A percentile compares a stretch with the other conserved stretches of the same genome.
These are phyloP conservation scores for Amblyjoppa proteus DNA, from an alignment of 2,888 invertebrate genomes.

Conservation along the genomic window DNA sequence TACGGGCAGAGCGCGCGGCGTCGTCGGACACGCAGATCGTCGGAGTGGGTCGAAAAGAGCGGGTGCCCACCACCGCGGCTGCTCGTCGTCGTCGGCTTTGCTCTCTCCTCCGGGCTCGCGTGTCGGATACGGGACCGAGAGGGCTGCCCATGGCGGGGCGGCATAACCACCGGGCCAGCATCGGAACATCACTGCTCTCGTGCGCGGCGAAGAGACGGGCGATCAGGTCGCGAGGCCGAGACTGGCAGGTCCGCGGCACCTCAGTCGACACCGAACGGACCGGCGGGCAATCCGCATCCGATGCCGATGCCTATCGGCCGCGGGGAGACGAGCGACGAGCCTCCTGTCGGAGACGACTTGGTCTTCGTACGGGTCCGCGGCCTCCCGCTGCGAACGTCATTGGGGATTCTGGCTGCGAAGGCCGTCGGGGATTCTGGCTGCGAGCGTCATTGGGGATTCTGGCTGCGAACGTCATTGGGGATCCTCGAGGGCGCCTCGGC, in stretches of 20 bases:
- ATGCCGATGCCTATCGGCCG: too few species aligned
- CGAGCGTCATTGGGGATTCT: too few species aligned
- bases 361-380: too few species aligned
- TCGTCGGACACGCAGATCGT: conserved; percentile 79
- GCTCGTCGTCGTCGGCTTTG: conserved; percentile 24
- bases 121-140: conserved; percentile 48
- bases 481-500: not conserved
- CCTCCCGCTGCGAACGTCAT: too few species aligned
- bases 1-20: conserved; percentile 70
- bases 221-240: conserved; percentile 70
- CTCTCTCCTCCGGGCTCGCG: conserved; percentile 48
- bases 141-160: conserved; percentile 73
- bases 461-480: not conserved
- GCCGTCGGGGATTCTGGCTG: too few species aligned
- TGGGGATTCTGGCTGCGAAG: too few species aligned
- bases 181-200: conserved; percentile 67
- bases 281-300: conserved; percentile 49
- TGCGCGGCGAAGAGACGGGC: conserved; percentile 72
- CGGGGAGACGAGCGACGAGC: too few species aligned
- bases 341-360: too few species aligned
- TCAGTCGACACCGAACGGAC: conserved; percentile 65
- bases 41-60: conserved; percentile 80
- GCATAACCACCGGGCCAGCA: conserved; percentile 75
- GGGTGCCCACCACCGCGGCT: conserved; percentile 70
- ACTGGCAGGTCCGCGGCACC: conserved; percentile 44